Base-by-base conservation (phyloP, 2,113 vertebrate species). In the Crypturellus undulatus region DNA sequence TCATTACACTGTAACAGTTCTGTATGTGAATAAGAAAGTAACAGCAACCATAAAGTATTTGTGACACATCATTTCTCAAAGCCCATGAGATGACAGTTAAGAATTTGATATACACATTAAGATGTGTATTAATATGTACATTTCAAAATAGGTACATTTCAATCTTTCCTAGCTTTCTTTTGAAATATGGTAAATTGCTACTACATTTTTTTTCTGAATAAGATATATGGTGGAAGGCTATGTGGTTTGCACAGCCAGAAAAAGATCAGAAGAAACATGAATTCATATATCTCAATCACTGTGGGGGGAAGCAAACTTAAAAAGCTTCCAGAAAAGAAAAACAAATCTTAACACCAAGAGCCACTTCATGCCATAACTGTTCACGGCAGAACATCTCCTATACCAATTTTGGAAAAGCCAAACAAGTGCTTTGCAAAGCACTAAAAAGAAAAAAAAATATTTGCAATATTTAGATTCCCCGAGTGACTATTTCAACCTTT, bases 21-120 rank as follows among this genome's bases (percentile, higher is more conserved):
- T 1, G 0, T 28, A 6, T 3, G 17, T 4, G 20, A 83, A 8
- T 58, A 63, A 84, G 25, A 72, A 77, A 62, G 20, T 21, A 83
- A 72, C 5, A 76, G 62, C 3, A 71, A 72, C 7, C 9, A 68
- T 12, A 21, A 88, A 68, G 10, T 9, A 45, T 17, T 70, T 54
- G 4, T 8, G 10, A 36, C 2, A 51, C 34, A 1, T n/a, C 67
- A 63, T 13, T 43, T 17, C 38, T 40, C 43, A 81, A 75, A 89
- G 60, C 2, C 54, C 49, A 12, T 0, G 3, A 75, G 24, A 60
- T 38, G 5, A 71, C 60, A 64, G 1, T 2, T 22, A 36, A 67
- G 0, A 36, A 0, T 59, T 70, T 93, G n/a, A 88, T 3, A 32
- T 22, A 21, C 1, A 0, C 8, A 22, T 1, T 3, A 85, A 73